Evolutionary conservation across 2,113 vertebrate species (phyloP).

Genomic region (Cettia cetti): DNA sequence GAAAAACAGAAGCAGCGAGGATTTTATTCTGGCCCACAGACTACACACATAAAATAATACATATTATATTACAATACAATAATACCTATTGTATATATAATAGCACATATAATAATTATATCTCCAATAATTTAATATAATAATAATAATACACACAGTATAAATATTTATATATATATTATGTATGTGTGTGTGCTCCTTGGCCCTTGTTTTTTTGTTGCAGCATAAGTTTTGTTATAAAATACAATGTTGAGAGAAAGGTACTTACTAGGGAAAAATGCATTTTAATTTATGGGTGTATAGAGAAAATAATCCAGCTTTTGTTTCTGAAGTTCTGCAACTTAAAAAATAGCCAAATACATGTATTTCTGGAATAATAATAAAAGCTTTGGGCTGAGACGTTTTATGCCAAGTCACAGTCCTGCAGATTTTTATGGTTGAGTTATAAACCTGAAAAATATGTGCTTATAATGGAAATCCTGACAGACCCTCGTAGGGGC

Average conservation of each 20-base stretch:
- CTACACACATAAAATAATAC: background rate
- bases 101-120: background rate
- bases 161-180: background rate
- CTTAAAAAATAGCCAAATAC: constrained; percentile 53
- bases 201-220: background rate
- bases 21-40: background rate
- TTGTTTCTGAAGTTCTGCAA: constrained; percentile 31
- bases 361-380: constrained; percentile 53
- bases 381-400: constrained; percentile 55
- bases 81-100: background rate
- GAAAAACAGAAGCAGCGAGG: background rate
- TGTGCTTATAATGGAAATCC: constrained; percentile 71
- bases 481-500: constrained; percentile 59
- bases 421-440: constrained; percentile 40
- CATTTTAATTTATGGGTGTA: constrained; percentile 21
- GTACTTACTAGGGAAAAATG: background rate
- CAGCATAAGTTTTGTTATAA: background rate
- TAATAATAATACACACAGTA: background rate
- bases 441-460: constrained; percentile 71
- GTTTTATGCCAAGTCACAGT: constrained; percentile 62
- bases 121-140: background rate
- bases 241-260: background rate
- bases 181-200: background rate
- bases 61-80: background rate
- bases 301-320: constrained; percentile 3